These are phyloP conservation scores for Phoxinus phoxinus DNA, from an alignment of 2,113 vertebrate genomes.

Conservation along the genomic window DNA sequence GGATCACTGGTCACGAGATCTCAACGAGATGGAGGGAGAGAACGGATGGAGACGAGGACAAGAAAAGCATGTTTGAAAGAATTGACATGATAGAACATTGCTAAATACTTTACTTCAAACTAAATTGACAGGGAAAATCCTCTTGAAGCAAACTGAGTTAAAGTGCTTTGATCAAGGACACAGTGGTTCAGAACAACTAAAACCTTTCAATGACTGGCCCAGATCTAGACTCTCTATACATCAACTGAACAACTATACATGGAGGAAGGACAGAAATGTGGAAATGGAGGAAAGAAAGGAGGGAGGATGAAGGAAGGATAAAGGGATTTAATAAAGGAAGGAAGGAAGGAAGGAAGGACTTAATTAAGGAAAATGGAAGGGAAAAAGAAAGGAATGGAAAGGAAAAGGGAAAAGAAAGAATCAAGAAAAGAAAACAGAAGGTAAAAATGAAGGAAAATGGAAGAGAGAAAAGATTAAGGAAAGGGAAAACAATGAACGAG, in stretches of 20 bases:
- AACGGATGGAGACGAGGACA: not conserved
- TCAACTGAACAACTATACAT: not conserved
- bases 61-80: not conserved
- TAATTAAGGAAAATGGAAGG: not conserved
- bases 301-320: not conserved
- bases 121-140: not conserved
- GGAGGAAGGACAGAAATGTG: not conserved
- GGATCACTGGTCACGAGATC: conserved; percentile 44
- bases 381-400: not conserved
- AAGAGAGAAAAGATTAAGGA: not conserved
- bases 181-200: not conserved
- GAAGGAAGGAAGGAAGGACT: not conserved
- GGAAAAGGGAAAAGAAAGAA: not conserved
- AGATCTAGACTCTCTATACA: not conserved
- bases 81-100: not conserved
- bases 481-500: too few relatives aligned
- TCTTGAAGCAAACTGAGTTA: not conserved
- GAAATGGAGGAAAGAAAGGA: not conserved
- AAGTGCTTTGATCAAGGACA: not conserved
- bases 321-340: not conserved
- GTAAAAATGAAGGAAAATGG: not conserved
- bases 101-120: not conserved
- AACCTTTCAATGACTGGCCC: not conserved
- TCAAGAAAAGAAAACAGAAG: not conserved
- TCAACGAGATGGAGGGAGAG: not conserved